Percentiles rank a stretch among this genome's conserved stretches.
These are phyloP conservation scores for Campylomormyrus tamandua DNA, from an alignment of 2,113 vertebrate species.

Conservation along the genomic window DNA sequence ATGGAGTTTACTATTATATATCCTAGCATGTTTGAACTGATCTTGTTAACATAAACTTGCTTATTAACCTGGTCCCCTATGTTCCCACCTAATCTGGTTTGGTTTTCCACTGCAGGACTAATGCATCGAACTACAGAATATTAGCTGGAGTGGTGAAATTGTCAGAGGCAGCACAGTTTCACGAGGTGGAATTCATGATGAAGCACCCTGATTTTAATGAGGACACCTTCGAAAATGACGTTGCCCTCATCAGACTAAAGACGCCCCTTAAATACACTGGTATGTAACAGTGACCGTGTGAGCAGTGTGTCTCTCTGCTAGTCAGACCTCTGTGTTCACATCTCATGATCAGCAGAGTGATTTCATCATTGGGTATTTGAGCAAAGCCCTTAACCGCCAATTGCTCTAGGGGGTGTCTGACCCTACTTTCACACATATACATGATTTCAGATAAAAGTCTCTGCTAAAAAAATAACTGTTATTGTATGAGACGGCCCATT, in stretches of 20 bases:
- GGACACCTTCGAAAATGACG: not conserved
- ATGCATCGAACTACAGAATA: too few relatives aligned
- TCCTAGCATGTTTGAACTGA: too few relatives aligned
- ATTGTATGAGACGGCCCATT: too few relatives aligned
- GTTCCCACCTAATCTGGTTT: too few relatives aligned
- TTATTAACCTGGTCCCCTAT: too few relatives aligned
- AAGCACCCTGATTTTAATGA: not conserved
- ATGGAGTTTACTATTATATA: not conserved
- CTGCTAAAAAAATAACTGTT: too few relatives aligned
- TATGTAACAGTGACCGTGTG: not conserved
- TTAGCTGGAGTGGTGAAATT: too few relatives aligned
- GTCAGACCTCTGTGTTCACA: not conserved
- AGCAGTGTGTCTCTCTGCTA: not conserved
- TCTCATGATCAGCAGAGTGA: not conserved
- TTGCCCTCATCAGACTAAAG: conserved; percentile 20
- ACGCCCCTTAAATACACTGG: conserved; percentile 1
- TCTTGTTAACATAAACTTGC: too few relatives aligned
- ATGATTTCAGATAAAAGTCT: too few relatives aligned
- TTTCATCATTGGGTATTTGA: too few relatives aligned
- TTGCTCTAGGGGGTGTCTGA: not conserved
- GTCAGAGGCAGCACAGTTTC: not conserved
- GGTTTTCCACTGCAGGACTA: too few relatives aligned
- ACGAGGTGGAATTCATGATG: not conserved
- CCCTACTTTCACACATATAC: too few relatives aligned
- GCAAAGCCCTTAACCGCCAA: not conserved